Base-by-base conservation (phyloP, 1,140 invertebrate genomes). In the Drosophila seguyi region DNA sequence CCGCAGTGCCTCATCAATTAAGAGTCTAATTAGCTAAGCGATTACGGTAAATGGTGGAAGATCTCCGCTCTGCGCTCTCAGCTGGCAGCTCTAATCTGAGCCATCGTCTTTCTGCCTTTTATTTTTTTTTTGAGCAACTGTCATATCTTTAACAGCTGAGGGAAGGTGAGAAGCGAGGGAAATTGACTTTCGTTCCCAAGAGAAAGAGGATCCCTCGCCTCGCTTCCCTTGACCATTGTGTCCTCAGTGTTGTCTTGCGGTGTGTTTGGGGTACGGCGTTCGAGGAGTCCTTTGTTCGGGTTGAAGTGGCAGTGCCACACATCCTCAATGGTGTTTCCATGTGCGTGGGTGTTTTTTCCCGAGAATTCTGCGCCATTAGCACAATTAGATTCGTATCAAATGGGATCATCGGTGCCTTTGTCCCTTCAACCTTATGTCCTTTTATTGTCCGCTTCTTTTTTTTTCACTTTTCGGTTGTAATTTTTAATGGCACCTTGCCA, bases 321-420 rank as follows among this genome's bases (percentile, higher is more conserved):
- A 44, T 57, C 50, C 58, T 55, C 68, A 76, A 76, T 76, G 67
- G 74, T 73, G 52, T 73, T 71, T 78, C 63, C 53, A 52, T 63
- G 52, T n/a, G 69, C 48, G 62, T 60, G 52, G 41, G 48, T 59
- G 66, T 72, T 75, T 90, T 91, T 91, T 91, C 79, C 20, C 27
- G 10, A 53, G 88, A 91, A 91, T 81, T 88, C 66, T 84, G 56
- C 56, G 83, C 88, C 88, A 91, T 91, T 91, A 91, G 88, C 80
- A 91, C 88, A 91, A 91, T 91, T 91, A 91, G 88, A 91, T 91
- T 91, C 88, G 88, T 88, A 91, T 91, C 88, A 91, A 91, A 90
- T 76, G 69, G 65, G 60, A 55, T 55, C 78, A 72, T 83, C 85
- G 84, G 85, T 90, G 72, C 85, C 77, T 90, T 79, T 79, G 66